Evolutionary conservation across 2,797 vertebrate species (phyloP), one percentile per base, ranked within the genome.

Genomic region (Hylomyscus alleni): DNA sequence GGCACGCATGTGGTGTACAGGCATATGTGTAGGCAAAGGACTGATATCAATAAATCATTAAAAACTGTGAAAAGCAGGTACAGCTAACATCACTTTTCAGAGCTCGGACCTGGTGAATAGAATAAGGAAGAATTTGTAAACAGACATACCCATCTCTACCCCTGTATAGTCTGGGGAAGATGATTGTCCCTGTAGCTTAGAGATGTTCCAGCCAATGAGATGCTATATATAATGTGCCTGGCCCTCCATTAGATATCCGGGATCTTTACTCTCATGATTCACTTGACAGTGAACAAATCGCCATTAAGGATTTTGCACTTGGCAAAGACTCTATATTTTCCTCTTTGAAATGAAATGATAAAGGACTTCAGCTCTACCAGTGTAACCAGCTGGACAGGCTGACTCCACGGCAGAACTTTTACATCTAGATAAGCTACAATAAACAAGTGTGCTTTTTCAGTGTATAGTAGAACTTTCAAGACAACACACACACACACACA

Each of bases 301-400:
- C 52, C 37, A 77, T 10, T 80, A 76, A 83, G 40, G 31, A 85
- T 86, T 92, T 92, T 92, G 29, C 4, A 62, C 58, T 81, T 93
- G 22, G 34, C 84, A 81, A 90, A 60, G 62, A 60, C n/a, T 93
- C 29, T 5, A 54, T 67, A 44, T 95, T 91, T 78, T 67, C 47
- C 75, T 94, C 85, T 88, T 90, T 89, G 58, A 95, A 96, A 91
- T 94, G 44, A 81, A 95, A 65, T 62, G 65, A 73, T 54, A 90
- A 90, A 62, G 58, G 58, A 81, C 67, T 94, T 93, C 44, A 85
- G 24, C 90, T n/a, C 58, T 89, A 50, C 37, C 75, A 94, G n/a
- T 67, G 65, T 34, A 8, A 24, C 65, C 95, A 56, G 34, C 31
- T 82, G 82, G 58, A 54, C 76, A 65, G 62, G 84, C 93, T 83